phyloP scores from a whole-genome alignment of 2,113 vertebrate genomes.

The Henicopernis longicauda region DNA sequence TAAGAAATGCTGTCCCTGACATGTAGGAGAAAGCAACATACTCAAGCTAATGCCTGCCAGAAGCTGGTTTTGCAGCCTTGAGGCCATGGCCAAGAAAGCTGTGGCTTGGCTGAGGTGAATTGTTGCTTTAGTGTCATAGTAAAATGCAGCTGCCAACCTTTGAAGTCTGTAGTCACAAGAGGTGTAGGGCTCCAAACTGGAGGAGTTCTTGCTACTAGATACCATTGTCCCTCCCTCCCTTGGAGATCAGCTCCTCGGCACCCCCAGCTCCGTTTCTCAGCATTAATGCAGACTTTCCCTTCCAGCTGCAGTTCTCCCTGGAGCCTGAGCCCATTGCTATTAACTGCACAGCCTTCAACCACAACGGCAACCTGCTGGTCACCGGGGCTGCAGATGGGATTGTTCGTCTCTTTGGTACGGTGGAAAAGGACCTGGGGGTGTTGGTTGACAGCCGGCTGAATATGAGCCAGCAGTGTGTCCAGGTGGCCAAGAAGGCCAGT shows the following conservation, averaged over 20 bases:
- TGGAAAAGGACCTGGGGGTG: not conserved
- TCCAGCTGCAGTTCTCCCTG: conserved; percentile 89
- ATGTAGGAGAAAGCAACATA: not conserved
- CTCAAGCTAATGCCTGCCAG: not conserved
- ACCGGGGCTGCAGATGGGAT: conserved; percentile 92
- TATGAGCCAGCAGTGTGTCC: not conserved
- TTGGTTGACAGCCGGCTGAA: not conserved
- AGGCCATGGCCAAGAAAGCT: not conserved
- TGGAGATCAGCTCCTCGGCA: not conserved
- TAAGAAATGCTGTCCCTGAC: not conserved
- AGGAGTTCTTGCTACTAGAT: not conserved
- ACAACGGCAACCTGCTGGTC: conserved; percentile 95
- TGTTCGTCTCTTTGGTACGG: conserved; percentile 90
- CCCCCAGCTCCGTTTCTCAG: not conserved
- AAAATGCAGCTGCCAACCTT: not conserved
- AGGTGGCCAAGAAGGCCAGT: not conserved
- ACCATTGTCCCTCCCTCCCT: not conserved
- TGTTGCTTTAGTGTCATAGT: not conserved
- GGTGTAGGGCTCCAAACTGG: not conserved
- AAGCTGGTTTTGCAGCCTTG: not conserved
- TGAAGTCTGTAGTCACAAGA: not conserved
- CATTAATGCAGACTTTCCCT: not conserved
- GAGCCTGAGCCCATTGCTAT: conserved; percentile 91
- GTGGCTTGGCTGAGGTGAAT: not conserved
- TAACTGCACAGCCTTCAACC: conserved; percentile 96